A percentile compares a stretch with the other conserved stretches of the same genome.
phyloP scores from a whole-genome alignment of 2,113 vertebrate species.

The Plecotus auritus region DNA sequence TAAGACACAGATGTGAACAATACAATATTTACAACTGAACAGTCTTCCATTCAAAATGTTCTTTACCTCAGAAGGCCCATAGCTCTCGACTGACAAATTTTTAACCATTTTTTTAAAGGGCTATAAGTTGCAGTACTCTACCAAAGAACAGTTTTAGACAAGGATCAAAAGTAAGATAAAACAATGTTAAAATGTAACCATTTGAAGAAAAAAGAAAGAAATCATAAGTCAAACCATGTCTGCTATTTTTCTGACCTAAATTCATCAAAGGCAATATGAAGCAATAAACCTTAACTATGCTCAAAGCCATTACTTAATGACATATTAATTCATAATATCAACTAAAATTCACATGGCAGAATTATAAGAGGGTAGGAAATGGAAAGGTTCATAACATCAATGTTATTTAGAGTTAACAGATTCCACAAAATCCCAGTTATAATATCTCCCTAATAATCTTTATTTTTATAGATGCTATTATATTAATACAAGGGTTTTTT shows the following conservation, averaged over 20 bases:
- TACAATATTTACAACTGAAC: not conserved
- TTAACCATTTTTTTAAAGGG: not conserved
- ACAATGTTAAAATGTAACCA: not conserved
- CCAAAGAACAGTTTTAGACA: not conserved
- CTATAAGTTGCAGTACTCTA: not conserved
- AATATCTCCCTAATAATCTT: not conserved
- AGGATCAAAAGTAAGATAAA: not conserved
- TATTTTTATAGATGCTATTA: not conserved
- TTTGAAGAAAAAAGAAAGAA: slow-evolving; percentile 6
- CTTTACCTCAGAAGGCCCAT: not conserved
- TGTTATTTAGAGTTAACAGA: not conserved
- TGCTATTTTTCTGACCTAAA: not conserved
- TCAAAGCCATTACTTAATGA: not conserved
- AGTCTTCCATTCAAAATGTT: not conserved
- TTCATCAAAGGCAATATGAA: not conserved
- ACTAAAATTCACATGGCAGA: not conserved
- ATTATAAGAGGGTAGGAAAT: not conserved
- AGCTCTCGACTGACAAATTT: not conserved
- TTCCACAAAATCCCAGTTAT: not conserved
- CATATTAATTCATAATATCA: not conserved
- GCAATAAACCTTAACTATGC: not conserved
- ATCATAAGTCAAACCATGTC: not conserved
- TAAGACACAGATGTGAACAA: not conserved
- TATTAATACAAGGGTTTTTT: not conserved
- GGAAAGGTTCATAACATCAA: not conserved